These are phyloP conservation scores for Cyclopterus lumpus DNA, from an alignment of 2,797 vertebrate genomes.

Conservation along the genomic window DNA sequence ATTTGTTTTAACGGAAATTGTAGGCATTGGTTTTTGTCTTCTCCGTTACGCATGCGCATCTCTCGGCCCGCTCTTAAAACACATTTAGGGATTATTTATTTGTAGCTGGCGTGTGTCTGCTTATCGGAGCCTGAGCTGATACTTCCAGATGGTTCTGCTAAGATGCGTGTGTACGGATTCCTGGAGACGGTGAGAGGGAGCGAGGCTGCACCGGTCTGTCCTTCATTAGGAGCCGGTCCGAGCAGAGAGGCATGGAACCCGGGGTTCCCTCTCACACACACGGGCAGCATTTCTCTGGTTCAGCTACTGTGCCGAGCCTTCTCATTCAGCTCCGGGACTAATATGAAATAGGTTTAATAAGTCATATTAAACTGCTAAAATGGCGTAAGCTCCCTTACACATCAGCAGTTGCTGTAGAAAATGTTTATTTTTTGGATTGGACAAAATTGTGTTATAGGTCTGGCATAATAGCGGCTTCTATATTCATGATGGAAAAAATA, in stretches of 20 bases:
- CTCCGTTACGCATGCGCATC: constrained; percentile 41
- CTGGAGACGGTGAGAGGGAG: constrained; percentile 67
- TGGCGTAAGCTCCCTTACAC: constrained; percentile 12
- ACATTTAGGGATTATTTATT: constrained; percentile 79
- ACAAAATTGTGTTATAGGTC: not conserved
- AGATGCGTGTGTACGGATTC: constrained; percentile 80
- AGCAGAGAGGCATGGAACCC: constrained; percentile 50
- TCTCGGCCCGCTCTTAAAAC: constrained; percentile 64
- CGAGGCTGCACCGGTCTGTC: constrained; percentile 67
- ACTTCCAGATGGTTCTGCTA: constrained; percentile 75
- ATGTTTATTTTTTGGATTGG: not conserved
- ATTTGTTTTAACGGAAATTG: constrained; percentile 21
- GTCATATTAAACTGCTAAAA: constrained; percentile 13
- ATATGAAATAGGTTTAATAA: constrained; percentile 9
- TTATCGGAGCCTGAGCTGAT: constrained; percentile 54
- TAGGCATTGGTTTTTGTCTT: not conserved
- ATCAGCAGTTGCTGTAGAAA: not conserved
- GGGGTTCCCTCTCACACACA: not conserved
- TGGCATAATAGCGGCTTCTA: not conserved
- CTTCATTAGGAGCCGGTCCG: constrained; percentile 70
- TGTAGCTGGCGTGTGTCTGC: constrained; percentile 74
- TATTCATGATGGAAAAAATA: not conserved
- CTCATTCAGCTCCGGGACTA: constrained; percentile 7
- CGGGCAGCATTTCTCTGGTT: constrained; percentile 1
- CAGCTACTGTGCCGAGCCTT: constrained; percentile 53